Evolutionary conservation across 2,113 vertebrate species (phyloP).

Genomic region (Anoplopoma fimbria): DNA sequence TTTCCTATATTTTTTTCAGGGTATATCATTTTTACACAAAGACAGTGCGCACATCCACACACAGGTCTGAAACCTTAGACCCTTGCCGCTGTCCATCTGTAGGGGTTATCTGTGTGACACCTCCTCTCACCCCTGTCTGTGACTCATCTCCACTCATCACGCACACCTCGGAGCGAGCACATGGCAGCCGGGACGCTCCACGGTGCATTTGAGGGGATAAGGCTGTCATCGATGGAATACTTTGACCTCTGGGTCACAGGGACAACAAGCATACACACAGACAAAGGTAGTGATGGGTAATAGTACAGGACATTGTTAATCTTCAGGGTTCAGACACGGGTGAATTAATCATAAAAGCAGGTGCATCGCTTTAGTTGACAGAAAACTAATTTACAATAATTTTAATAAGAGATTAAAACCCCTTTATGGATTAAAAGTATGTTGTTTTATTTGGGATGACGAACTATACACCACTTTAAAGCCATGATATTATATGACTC

Average conservation of each 20-base stretch:
- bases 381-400: neutral
- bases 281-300: conserved; percentile 27
- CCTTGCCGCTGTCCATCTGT: conserved; percentile 77
- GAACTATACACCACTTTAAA: neutral
- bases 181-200: conserved; percentile 65
- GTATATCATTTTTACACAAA: conserved; percentile 73
- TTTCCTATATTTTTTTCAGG: conserved; percentile 62
- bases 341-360: conserved; percentile 37
- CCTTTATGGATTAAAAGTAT: neutral
- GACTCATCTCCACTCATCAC: conserved; percentile 77
- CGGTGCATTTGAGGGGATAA: conserved; percentile 58
- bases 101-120: conserved; percentile 82
- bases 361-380: conserved; percentile 2
- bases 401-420: neutral
- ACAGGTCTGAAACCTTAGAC: conserved; percentile 79
- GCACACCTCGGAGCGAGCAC: conserved; percentile 71
- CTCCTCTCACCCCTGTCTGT: conserved; percentile 73
- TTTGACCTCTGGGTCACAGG: conserved; percentile 68
- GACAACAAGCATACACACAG: conserved; percentile 27
- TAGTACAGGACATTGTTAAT: conserved; percentile 24
- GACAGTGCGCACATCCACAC: conserved; percentile 40
- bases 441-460: neutral
- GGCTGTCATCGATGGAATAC: conserved; percentile 73
- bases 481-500: neutral
- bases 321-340: conserved; percentile 56